Percentiles rank a stretch among this genome's conserved stretches.
Conservation (phyloP, 2,113 vertebrate species). For the Phoxinus phoxinus region DNA sequence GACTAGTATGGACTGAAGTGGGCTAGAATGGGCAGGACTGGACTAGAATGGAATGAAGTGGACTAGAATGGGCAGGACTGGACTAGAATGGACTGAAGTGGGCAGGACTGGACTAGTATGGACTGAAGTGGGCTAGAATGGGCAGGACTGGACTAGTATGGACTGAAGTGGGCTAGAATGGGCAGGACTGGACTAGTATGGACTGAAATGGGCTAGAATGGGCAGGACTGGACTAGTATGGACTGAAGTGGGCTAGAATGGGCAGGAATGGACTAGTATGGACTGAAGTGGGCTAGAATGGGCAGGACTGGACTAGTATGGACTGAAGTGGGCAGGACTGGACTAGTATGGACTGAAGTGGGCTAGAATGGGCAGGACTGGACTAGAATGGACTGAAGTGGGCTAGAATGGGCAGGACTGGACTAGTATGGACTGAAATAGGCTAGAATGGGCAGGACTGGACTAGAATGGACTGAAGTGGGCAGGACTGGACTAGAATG, state of each 20-base stretch:
- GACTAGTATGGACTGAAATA: neutral
- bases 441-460: no score
- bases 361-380: no score
- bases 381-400: neutral
- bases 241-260: neutral
- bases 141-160: neutral
- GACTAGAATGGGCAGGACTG: no score
- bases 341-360: neutral
- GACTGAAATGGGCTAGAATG: neutral
- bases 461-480: neutral
- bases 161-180: neutral
- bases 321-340: neutral
- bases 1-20: neutral
- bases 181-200: neutral
- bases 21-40: neutral
- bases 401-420: neutral
- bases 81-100: neutral
- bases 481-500: neutral
- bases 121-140: neutral
- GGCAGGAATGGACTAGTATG: neutral
- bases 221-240: neutral
- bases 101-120: neutral
- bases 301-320: neutral
- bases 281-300: neutral
- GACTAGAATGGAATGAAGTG: neutral